These are phyloP conservation scores for Esox niger DNA, from an alignment of 2,113 vertebrate genomes.

Conservation along the genomic window DNA sequence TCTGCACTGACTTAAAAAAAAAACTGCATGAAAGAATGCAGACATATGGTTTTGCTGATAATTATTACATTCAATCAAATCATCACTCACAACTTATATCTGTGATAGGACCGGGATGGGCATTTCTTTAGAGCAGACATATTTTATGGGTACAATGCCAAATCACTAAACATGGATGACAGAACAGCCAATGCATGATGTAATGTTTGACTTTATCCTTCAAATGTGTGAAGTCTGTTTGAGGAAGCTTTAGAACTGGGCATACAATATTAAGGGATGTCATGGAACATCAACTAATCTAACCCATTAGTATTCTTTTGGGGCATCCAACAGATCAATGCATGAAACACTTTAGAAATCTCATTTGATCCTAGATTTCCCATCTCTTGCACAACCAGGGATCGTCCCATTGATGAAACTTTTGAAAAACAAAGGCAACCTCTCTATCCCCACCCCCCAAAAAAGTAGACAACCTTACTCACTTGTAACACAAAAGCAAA, in stretches of 20 bases:
- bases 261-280: constrained; percentile 62
- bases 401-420: constrained; percentile 63
- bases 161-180: no score
- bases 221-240: no score
- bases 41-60: no score
- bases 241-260: background rate
- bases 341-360: constrained; percentile 71
- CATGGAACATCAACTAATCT: constrained; percentile 54
- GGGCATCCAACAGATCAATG: constrained; percentile 62
- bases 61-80: background rate
- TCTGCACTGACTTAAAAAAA: constrained; percentile 23
- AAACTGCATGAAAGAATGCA: background rate
- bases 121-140: no score
- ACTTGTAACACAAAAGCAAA: no score
- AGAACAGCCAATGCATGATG: no score
- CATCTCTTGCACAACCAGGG: constrained; percentile 54
- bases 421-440: constrained; percentile 68
- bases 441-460: constrained; percentile 11
- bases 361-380: constrained; percentile 74
- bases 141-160: no score
- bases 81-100: background rate
- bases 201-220: no score
- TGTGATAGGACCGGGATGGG: no score
- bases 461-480: no score
- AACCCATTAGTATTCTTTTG: constrained; percentile 67